These are phyloP conservation scores for Mesochorus sp. DNA, from an alignment of 2,888 invertebrate species.

Conservation along the genomic window DNA sequence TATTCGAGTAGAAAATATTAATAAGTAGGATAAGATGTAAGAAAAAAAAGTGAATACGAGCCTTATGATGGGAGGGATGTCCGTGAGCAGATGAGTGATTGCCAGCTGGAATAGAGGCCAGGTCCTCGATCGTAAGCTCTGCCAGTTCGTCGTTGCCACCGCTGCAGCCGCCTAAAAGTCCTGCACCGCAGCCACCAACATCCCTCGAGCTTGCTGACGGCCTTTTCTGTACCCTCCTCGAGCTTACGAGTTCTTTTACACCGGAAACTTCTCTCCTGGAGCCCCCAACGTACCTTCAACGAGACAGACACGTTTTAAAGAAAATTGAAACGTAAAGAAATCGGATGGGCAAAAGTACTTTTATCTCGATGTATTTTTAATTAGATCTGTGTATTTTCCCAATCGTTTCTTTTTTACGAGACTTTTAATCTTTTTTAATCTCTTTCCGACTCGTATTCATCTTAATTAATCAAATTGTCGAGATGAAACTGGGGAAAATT, in stretches of 20 bases:
- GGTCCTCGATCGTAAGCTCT: constrained; percentile 79
- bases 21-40: neutral
- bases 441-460: neutral
- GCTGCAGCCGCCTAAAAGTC: constrained; percentile 77
- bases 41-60: constrained; percentile 54
- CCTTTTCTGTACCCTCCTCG: constrained; percentile 76
- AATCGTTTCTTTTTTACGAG: neutral
- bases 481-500: constrained; percentile 37
- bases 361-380: constrained; percentile 7
- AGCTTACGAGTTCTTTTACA: constrained; percentile 77
- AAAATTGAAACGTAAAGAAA: too few relatives aligned
- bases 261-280: constrained; percentile 77
- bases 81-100: constrained; percentile 77
- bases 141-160: constrained; percentile 80
- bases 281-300: constrained; percentile 74
- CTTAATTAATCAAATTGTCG: constrained; percentile 33
- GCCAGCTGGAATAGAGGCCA: constrained; percentile 79
- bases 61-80: constrained; percentile 80
- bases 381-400: neutral
- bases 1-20: neutral
- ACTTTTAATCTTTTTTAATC: too few relatives aligned
- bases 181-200: constrained; percentile 70
- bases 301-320: constrained; percentile 13
- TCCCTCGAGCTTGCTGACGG: constrained; percentile 75
- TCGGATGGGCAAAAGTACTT: constrained; percentile 10